Evolutionary conservation across 23 tunicate genomes (phyloP).

Genomic region (Halocynthia roretzi): DNA sequence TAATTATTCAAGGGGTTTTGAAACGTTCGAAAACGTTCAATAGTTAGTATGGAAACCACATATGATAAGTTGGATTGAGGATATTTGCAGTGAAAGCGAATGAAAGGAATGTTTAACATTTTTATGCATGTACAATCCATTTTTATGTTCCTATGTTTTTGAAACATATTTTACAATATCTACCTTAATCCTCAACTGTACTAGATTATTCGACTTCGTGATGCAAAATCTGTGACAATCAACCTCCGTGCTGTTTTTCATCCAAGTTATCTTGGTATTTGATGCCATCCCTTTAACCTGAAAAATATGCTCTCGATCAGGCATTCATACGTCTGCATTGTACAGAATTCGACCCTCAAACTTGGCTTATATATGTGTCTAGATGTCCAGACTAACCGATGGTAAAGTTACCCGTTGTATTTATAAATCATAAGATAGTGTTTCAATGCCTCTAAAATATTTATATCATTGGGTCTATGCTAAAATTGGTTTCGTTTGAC

Average conservation of each 20-base stretch:
- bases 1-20: too few relatives aligned
- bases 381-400: too few relatives aligned
- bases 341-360: background rate
- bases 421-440: too few relatives aligned
- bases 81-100: background rate
- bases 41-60: background rate
- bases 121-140: too few relatives aligned
- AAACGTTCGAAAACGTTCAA: too few relatives aligned
- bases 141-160: background rate
- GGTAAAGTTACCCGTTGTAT: too few relatives aligned
- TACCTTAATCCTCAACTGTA: constrained; percentile 41
- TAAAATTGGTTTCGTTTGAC: too few relatives aligned
- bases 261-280: constrained; percentile 33
- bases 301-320: background rate
- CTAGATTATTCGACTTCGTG: constrained; percentile 8
- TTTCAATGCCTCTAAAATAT: too few relatives aligned
- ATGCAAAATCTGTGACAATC: constrained; percentile 22
- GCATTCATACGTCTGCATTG: background rate
- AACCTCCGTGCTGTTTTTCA: constrained; percentile 40
- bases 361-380: too few relatives aligned
- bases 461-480: too few relatives aligned
- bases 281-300: constrained; percentile 7
- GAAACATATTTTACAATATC: background rate
- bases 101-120: too few relatives aligned
- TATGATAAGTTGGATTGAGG: background rate